These are phyloP conservation scores for Siderastrea siderea DNA, from an alignment of 92 coral and sea anemone species.

Conservation along the genomic window DNA sequence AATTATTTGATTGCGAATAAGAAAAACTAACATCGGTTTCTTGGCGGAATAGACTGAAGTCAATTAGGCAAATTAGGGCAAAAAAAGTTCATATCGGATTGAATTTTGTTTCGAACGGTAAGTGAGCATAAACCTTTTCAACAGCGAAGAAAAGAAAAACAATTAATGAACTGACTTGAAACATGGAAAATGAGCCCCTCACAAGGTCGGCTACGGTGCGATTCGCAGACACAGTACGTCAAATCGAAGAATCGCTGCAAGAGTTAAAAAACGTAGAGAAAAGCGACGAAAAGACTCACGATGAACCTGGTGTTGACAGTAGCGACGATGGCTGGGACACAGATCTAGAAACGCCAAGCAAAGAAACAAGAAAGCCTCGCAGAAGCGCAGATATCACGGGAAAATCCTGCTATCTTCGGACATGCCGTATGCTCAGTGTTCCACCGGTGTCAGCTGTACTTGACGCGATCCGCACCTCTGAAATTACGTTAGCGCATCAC, in stretches of 20 bases:
- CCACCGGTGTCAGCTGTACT: slow-evolving; percentile 63
- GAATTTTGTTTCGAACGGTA: too few relatives aligned
- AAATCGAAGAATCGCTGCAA: background rate
- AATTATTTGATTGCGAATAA: too few relatives aligned
- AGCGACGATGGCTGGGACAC: slow-evolving; percentile 77
- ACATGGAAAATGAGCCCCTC: slow-evolving; percentile 13
- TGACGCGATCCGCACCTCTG: slow-evolving; percentile 66
- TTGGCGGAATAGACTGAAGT: too few relatives aligned
- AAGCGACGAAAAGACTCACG: background rate
- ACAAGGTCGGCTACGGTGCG: background rate
- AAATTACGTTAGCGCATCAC: slow-evolving; percentile 72
- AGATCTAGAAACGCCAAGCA: slow-evolving; percentile 69
- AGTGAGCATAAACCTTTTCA: too few relatives aligned
- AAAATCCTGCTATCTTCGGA: slow-evolving; percentile 63
- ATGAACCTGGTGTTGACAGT: background rate
- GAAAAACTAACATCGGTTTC: too few relatives aligned
- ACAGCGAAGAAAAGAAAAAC: background rate
- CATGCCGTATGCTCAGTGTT: slow-evolving; percentile 64
- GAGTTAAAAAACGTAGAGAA: slow-evolving; percentile 1
- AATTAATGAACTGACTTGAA: background rate
- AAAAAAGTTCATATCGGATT: too few relatives aligned
- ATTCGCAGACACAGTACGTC: slow-evolving; percentile 16
- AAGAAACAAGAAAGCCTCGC: slow-evolving; percentile 15
- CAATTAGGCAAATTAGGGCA: too few relatives aligned
- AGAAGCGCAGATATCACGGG: slow-evolving; percentile 74